Evolutionary conservation across 2,888 invertebrate species (phyloP).

Genomic region (Polylopha cassiicola): DNA sequence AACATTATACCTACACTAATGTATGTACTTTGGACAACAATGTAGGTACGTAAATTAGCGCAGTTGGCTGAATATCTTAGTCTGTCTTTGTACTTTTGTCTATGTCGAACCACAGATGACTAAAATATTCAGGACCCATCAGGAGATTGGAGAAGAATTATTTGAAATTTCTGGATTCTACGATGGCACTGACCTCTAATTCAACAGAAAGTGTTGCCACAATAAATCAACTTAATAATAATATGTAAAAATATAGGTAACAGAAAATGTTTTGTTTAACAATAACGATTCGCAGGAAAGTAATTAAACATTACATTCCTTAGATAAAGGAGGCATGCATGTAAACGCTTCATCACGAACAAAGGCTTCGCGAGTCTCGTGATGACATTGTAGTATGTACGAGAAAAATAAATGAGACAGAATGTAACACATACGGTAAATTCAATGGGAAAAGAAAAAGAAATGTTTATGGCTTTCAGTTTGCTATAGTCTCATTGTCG

Average conservation of each 20-base stretch:
- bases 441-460: neutral
- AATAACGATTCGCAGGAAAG: slow-evolving; percentile 5
- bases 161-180: too few species aligned
- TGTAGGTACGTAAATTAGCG: slow-evolving; percentile 11
- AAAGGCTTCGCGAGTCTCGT: slow-evolving; percentile 39
- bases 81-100: slow-evolving; percentile 4
- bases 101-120: slow-evolving; percentile 1
- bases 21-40: too few species aligned
- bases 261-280: too few species aligned
- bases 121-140: slow-evolving; percentile 14
- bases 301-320: slow-evolving; percentile 47
- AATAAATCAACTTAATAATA: too few species aligned
- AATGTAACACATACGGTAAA: neutral
- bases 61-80: slow-evolving; percentile 3
- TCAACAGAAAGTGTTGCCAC: too few species aligned
- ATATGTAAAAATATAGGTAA: too few species aligned
- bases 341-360: slow-evolving; percentile 51
- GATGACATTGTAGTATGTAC: slow-evolving; percentile 43
- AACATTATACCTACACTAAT: neutral
- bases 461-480: neutral
- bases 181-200: neutral
- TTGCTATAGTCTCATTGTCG: neutral
- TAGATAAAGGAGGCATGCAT: slow-evolving; percentile 50
- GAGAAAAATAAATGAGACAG: too few species aligned
- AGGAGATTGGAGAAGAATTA: too few species aligned